Evolutionary conservation across 2,888 invertebrate species (phyloP).

Genomic region (Thymelicus sylvestris): DNA sequence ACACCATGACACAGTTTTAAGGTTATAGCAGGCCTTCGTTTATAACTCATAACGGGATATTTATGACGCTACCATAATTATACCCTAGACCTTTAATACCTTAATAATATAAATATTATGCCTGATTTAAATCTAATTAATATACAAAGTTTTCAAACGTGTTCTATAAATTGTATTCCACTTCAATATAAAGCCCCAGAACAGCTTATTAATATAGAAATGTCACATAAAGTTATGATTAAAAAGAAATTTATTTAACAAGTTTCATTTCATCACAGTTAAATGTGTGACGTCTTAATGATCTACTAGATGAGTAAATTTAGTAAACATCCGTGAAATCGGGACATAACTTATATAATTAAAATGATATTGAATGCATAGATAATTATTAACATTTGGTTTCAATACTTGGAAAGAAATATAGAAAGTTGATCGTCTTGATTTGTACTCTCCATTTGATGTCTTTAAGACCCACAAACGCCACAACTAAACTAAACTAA

Average conservation of each 20-base stretch:
- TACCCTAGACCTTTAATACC: constrained; percentile 23
- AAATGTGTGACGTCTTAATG: constrained; percentile 20
- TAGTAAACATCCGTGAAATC: not conserved
- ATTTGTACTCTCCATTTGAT: too few species aligned
- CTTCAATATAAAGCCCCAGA: constrained; percentile 26
- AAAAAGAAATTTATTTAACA: constrained; percentile 21
- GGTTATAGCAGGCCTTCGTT: constrained; percentile 21
- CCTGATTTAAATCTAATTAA: constrained; percentile 36
- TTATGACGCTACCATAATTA: constrained; percentile 32
- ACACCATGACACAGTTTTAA: constrained; percentile 22
- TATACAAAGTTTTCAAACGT: constrained; percentile 20
- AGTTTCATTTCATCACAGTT: constrained; percentile 23
- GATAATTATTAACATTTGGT: not conserved
- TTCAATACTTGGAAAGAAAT: not conserved
- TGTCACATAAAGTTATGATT: constrained; percentile 33
- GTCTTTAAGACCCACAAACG: too few species aligned
- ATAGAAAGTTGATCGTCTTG: too few species aligned
- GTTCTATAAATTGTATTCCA: constrained; percentile 26
- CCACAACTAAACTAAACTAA: too few species aligned
- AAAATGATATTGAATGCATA: not conserved
- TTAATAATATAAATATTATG: constrained; percentile 36
- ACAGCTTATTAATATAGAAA: constrained; percentile 33
- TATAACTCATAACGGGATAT: constrained; percentile 28
- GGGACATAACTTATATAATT: constrained; percentile 3
- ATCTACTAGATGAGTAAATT: constrained; percentile 10